These are phyloP conservation scores for Drosophila takahashii DNA, from an alignment of 1,140 invertebrate genomes.

Conservation along the genomic window DNA sequence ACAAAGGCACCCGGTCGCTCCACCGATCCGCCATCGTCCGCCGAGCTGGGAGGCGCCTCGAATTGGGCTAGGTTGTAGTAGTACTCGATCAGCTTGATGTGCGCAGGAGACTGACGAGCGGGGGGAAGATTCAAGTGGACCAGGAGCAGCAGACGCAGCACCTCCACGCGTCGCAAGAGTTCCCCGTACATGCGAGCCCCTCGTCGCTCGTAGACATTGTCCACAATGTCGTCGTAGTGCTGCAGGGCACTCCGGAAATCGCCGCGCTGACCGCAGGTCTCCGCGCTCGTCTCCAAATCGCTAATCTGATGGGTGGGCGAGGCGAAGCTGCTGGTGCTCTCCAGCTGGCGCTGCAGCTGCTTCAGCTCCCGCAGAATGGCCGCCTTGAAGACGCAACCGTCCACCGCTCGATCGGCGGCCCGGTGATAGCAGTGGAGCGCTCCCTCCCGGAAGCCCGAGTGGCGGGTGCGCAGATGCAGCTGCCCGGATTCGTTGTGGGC, in stretches of 20 bases:
- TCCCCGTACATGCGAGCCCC: constrained; percentile 67
- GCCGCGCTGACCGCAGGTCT: constrained; percentile 45
- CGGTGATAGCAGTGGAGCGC: constrained; percentile 74
- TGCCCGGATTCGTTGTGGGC: constrained; percentile 58
- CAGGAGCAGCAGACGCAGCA: constrained; percentile 70
- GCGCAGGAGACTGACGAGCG: constrained; percentile 77
- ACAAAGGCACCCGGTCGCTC: constrained; percentile 66
- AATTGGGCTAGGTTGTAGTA: constrained; percentile 71
- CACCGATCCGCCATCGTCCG: constrained; percentile 32
- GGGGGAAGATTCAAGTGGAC: constrained; percentile 76
- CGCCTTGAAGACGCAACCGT: constrained; percentile 76
- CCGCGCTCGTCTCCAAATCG: constrained; percentile 71
- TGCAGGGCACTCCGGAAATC: constrained; percentile 73
- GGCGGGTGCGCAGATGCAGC: constrained; percentile 54
- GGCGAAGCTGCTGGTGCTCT: constrained; percentile 75
- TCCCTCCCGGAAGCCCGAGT: constrained; percentile 66
- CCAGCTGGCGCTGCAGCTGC: constrained; percentile 58
- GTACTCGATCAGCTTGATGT: constrained; percentile 81
- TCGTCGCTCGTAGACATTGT: constrained; percentile 80
- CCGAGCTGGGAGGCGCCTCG: constrained; percentile 16
- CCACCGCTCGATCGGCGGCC: constrained; percentile 63
- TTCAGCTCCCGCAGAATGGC: constrained; percentile 76
- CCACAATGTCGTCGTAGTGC: constrained; percentile 81
- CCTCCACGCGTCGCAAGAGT: constrained; percentile 66
- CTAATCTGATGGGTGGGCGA: constrained; percentile 79